Evolutionary conservation across 53 echinoderm and acorn worm genomes (phyloP).

Genomic region (Actinopyga echinites): DNA sequence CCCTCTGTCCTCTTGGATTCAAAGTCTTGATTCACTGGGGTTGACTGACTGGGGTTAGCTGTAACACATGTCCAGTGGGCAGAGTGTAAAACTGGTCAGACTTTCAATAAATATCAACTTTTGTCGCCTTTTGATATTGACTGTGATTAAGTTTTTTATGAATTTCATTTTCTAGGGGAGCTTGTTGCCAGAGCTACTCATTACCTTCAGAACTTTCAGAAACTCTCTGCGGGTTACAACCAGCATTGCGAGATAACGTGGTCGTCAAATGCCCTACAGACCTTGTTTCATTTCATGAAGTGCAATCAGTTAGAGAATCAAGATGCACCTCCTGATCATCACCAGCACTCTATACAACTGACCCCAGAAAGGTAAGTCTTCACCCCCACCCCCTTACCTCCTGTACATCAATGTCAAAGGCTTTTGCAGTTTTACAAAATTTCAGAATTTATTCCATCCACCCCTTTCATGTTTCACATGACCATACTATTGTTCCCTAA

Average conservation of each 20-base stretch:
- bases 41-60: too few relatives aligned
- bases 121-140: too few relatives aligned
- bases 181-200: constrained; percentile 88
- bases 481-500: too few relatives aligned
- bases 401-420: neutral
- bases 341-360: constrained; percentile 63
- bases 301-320: constrained; percentile 82
- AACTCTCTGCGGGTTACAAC: constrained; percentile 51
- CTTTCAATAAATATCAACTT: too few relatives aligned
- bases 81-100: too few relatives aligned
- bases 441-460: neutral
- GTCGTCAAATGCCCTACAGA: constrained; percentile 78
- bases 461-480: too few relatives aligned
- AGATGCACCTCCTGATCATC: constrained; percentile 61
- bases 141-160: too few relatives aligned
- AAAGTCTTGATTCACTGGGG: too few relatives aligned
- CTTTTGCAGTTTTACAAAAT: neutral
- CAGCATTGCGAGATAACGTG: constrained; percentile 65
- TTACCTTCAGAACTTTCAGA: constrained; percentile 74
- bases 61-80: too few relatives aligned
- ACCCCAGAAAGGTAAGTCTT: constrained; percentile 81
- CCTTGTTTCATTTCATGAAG: constrained; percentile 83
- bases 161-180: constrained; percentile 63
- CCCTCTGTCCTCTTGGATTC: too few relatives aligned
- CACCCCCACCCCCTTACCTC: neutral